phyloP scores from a whole-genome alignment of 2,888 invertebrate species.

The Neoascia interrupta region DNA sequence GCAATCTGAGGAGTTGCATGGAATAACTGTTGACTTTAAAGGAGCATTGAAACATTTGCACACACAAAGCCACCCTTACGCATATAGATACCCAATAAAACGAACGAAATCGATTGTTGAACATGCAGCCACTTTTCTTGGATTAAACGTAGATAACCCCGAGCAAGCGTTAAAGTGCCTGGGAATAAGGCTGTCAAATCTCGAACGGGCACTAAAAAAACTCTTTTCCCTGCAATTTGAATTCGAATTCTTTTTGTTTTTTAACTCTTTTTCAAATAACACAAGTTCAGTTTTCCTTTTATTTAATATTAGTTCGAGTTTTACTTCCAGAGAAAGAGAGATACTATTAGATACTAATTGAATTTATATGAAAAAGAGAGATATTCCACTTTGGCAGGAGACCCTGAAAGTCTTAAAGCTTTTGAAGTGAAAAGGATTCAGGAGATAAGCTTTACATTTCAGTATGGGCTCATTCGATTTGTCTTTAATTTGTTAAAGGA shows the following conservation, averaged over 20 bases:
- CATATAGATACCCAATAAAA: constrained; percentile 16
- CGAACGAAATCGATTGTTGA: constrained; percentile 60
- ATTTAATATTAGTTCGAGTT: constrained; percentile 36
- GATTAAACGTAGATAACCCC: neutral
- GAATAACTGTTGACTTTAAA: constrained; percentile 29
- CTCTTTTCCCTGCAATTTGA: neutral
- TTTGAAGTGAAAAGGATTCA: constrained; percentile 41
- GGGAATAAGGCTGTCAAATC: neutral
- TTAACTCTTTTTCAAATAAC: constrained; percentile 5
- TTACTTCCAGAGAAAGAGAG: constrained; percentile 56
- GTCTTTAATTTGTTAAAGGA: neutral
- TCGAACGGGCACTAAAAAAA: neutral
- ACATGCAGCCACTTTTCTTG: constrained; percentile 8
- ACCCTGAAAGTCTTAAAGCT: constrained; percentile 19
- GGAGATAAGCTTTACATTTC: constrained; percentile 27
- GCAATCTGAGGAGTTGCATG: neutral
- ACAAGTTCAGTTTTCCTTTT: constrained; percentile 13
- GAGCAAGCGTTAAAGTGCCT: neutral
- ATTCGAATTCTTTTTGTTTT: neutral
- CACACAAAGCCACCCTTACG: constrained; percentile 28
- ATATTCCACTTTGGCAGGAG: constrained; percentile 27
- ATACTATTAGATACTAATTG: constrained; percentile 62
- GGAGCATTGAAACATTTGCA: constrained; percentile 4
- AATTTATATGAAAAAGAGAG: constrained; percentile 44
- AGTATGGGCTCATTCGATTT: neutral